These are phyloP conservation scores for Rhinolophus ferrumequinum DNA, from an alignment of 2,113 vertebrate genomes.

Conservation along the genomic window DNA sequence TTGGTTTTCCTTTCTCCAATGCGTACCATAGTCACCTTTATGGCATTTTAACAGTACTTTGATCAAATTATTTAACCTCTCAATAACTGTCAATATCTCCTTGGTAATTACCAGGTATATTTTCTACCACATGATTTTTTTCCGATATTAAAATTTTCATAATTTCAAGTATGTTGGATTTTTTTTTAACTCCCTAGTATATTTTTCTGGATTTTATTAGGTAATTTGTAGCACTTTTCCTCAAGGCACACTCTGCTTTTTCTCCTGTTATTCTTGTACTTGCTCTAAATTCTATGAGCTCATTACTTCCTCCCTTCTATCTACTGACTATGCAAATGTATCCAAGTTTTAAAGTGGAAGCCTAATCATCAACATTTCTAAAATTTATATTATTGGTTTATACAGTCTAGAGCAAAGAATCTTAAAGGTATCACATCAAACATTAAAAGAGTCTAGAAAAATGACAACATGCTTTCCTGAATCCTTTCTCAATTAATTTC, in stretches of 20 bases:
- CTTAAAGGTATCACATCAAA: not conserved
- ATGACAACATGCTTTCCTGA: not conserved
- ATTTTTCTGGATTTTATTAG: not conserved
- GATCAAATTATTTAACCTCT: not conserved
- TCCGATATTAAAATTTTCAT: not conserved
- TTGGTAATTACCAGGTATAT: not conserved
- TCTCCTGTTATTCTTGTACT: not conserved
- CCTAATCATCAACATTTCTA: not conserved
- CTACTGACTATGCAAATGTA: not conserved
- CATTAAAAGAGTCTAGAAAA: not conserved
- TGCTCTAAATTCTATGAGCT: not conserved
- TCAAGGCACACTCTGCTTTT: not conserved
- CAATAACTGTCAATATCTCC: not conserved
- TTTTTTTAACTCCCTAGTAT: not conserved
- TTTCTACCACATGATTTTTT: not conserved
- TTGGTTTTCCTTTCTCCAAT: not conserved
- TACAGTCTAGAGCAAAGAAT: not conserved
- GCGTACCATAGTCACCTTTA: not conserved
- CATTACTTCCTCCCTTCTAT: not conserved
- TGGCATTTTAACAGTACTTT: not conserved
- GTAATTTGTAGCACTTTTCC: not conserved
- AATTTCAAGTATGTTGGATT: not conserved
- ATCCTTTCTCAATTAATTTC: not conserved
- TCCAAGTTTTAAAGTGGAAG: not conserved
- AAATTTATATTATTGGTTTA: not conserved